Conservation (phyloP, 1,140 invertebrate species). For the Sipha flava region DNA sequence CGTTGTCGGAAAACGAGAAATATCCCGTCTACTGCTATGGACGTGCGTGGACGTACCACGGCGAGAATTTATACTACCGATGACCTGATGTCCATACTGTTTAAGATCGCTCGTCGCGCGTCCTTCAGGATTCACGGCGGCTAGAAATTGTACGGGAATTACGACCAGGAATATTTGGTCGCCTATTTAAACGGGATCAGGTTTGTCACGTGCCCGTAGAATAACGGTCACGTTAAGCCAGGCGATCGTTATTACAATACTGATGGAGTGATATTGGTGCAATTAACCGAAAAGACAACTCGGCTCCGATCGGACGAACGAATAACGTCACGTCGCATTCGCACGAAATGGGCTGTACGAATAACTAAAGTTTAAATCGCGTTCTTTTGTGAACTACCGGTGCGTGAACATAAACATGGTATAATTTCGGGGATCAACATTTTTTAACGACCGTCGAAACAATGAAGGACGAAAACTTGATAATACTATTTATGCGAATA, state of each 20-base stretch:
- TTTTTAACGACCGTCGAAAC: background rate
- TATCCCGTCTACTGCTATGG: no score
- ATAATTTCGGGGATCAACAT: background rate
- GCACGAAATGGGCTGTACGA: no score
- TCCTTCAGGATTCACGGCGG: background rate
- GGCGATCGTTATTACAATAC: no score
- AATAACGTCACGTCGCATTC: no score
- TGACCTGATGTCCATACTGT: background rate
- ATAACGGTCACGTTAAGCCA: no score
- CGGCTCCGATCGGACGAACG: no score
- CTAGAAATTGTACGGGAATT: background rate
- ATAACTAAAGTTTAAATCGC: no score
- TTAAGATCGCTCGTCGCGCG: background rate
- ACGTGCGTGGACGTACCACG: no score
- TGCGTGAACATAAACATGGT: no score
- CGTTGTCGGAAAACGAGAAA: background rate
- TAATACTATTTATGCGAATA: background rate
- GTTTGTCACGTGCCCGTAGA: no score
- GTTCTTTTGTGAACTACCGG: background rate
- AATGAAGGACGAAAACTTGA: background rate
- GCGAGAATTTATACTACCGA: background rate
- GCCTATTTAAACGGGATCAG: background rate
- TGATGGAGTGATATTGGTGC: no score
- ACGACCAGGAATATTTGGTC: background rate
- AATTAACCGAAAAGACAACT: no score